phyloP scores from a whole-genome alignment of 2,888 invertebrate species.

The Hydrotaea cyrtoneurina region DNA sequence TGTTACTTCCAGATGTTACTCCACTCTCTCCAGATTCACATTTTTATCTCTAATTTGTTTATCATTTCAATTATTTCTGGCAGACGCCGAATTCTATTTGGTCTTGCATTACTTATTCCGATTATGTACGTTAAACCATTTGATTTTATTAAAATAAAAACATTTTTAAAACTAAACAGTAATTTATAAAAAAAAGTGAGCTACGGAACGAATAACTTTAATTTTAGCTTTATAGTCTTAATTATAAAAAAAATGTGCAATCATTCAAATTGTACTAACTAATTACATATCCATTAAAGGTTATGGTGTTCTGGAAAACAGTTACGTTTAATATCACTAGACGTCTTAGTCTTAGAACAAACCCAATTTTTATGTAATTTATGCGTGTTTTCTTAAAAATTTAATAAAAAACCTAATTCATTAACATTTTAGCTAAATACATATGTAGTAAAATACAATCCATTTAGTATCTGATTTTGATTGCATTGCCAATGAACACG shows the following conservation, averaged over 20 bases:
- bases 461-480: background rate
- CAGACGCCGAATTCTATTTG: too few species aligned
- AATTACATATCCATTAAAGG: constrained; percentile 1
- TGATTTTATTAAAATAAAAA: background rate
- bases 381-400: constrained; percentile 21
- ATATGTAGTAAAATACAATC: background rate
- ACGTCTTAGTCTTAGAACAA: background rate
- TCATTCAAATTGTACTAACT: constrained; percentile 1
- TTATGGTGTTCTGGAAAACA: background rate
- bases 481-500: constrained; percentile 18
- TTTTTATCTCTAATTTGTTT: too few species aligned
- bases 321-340: background rate
- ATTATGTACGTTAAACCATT: background rate
- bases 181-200: background rate
- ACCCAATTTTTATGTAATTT: background rate
- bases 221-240: background rate
- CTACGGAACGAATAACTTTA: background rate
- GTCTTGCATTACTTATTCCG: too few species aligned
- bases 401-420: background rate
- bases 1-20: too few species aligned
- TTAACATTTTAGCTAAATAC: background rate
- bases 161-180: background rate
- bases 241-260: constrained; percentile 23
- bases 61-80: too few species aligned
- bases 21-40: too few species aligned